Evolutionary conservation across 2,888 invertebrate genomes (phyloP).

Genomic region (Troides helena): DNA sequence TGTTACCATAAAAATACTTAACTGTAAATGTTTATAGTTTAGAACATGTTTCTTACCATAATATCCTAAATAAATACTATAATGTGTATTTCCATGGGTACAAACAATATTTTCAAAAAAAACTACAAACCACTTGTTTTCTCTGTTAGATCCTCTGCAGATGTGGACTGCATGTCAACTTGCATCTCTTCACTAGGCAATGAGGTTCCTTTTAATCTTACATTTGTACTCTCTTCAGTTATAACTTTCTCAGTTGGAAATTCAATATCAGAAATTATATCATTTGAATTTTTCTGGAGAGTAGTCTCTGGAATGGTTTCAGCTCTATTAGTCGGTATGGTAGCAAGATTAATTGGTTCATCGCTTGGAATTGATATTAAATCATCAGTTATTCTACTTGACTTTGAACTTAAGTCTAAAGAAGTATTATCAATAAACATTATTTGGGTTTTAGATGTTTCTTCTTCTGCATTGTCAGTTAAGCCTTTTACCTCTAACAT

Average conservation of each 20-base stretch:
- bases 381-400: slow-evolving; percentile 55
- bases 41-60: background rate
- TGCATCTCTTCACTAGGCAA: slow-evolving; percentile 67
- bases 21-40: background rate
- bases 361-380: slow-evolving; percentile 56
- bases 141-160: slow-evolving; percentile 70
- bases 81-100: too few relatives aligned
- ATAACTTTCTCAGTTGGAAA: slow-evolving; percentile 46
- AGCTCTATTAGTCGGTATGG: slow-evolving; percentile 59
- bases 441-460: slow-evolving; percentile 59
- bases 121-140: slow-evolving; percentile 57
- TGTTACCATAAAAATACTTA: background rate
- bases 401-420: slow-evolving; percentile 69
- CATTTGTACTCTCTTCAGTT: slow-evolving; percentile 47
- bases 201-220: slow-evolving; percentile 42
- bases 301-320: slow-evolving; percentile 56
- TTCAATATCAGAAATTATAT: slow-evolving; percentile 44
- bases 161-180: slow-evolving; percentile 63
- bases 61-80: background rate
- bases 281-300: slow-evolving; percentile 19
- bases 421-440: slow-evolving; percentile 61
- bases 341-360: slow-evolving; percentile 73
- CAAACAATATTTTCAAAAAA: background rate
- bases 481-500: slow-evolving; percentile 88
- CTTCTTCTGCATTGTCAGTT: slow-evolving; percentile 80